These are phyloP conservation scores for Polymixis flavicincta DNA, from an alignment of 2,888 invertebrate species.

Conservation along the genomic window DNA sequence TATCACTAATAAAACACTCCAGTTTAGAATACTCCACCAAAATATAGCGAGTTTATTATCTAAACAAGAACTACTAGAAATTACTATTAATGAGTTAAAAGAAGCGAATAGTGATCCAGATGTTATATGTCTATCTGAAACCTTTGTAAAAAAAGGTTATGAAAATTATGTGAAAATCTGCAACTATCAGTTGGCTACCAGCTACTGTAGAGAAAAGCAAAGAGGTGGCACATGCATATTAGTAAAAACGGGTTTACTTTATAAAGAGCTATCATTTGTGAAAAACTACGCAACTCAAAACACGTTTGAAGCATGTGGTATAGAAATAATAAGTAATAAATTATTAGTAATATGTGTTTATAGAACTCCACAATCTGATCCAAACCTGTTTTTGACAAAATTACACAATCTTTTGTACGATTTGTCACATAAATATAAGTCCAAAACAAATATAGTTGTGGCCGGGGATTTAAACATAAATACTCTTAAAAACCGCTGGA, in stretches of 20 bases:
- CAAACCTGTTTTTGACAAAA: constrained; percentile 10
- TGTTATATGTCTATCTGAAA: no score
- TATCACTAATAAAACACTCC: not conserved
- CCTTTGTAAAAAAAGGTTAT: no score
- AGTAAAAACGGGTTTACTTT: not conserved
- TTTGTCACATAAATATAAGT: not conserved
- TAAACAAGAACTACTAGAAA: not conserved
- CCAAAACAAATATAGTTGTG: not conserved
- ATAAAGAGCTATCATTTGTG: not conserved
- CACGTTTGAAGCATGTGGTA: constrained; percentile 28
- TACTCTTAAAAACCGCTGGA: no score
- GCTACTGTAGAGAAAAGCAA: not conserved
- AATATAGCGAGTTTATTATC: not conserved
- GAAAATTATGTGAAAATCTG: no score
- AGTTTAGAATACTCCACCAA: not conserved
- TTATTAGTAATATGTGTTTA: constrained; percentile 16
- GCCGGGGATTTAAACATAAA: no score
- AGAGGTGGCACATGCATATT: no score
- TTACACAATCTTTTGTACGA: constrained; percentile 4
- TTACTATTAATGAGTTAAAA: not conserved
- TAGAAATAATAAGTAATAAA: constrained; percentile 11
- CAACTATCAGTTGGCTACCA: no score
- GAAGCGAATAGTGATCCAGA: no score
- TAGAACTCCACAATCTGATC: constrained; percentile 21
- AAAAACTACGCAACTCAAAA: constrained; percentile 16